Base-by-base conservation (phyloP, 2,797 vertebrate species). In the Sebastes taczanowskii region DNA sequence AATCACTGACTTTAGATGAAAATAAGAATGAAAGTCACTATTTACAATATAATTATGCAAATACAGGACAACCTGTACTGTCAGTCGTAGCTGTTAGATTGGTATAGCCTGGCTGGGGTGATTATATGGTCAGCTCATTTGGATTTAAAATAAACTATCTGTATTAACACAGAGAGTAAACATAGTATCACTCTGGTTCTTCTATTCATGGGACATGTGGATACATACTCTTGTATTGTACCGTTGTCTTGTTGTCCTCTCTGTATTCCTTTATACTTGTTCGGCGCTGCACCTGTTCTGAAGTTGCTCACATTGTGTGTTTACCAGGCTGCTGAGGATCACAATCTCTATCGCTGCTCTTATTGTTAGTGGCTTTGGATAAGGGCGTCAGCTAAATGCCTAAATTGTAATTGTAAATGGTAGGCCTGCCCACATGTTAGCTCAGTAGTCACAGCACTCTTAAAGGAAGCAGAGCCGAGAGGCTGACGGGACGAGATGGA, bases 371-470 rank as follows among this genome's bases (percentile, higher is more conserved):
- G 63, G 22, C 82, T 89, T 86, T 85, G 87, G 86, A 89, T 77
- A 77, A 84, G 90, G 81, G 89, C 77, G 69, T 86, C 89, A 79
- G 84, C 90, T 94, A 93, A 95, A 91, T 30, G 91, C 87, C 83
- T 84, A 88, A 91, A 93, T 93, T 88, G 91, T 92, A 74, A 91
- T 91, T 91, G 88, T 93, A 88, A 92, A 93, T 86, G 79, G 87
- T 74, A 38, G 88, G 88, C 89, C 90, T 88, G 87, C 91, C 90
- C 87, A 90, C 90, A 88, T 80, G 90, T 92, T 91, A 86, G 92
- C 90, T 83, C 85, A 74, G 74, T 71, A 83, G 92, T 91, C 90
- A 89, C 85, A 86, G 88, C 76, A 60, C 81, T 84, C 89, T 88
- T 89, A 89, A 55, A 91, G 92, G 91, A 88, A 82, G 70, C 86